These are phyloP conservation scores for Drosophila niveifrons DNA, from an alignment of 2,888 invertebrate genomes.

Conservation along the genomic window DNA sequence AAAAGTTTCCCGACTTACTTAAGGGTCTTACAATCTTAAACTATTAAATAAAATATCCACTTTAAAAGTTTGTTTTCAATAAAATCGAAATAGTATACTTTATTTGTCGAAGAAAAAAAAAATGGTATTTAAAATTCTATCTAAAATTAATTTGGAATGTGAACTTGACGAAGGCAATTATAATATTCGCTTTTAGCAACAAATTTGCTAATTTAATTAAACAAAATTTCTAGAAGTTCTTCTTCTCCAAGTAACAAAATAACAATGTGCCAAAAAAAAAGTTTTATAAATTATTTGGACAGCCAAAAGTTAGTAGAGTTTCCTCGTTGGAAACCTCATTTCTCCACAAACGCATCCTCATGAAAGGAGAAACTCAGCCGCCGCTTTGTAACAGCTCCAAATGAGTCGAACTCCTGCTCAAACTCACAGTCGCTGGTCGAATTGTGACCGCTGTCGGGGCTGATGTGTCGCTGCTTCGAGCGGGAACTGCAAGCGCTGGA, in stretches of 20 bases:
- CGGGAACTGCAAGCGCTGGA: conserved; percentile 11
- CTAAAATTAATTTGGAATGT: conserved; percentile 34
- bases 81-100: conserved; percentile 27
- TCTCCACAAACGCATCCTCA: conserved; percentile 84
- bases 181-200: conserved; percentile 40
- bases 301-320: conserved; percentile 41
- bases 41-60: too few species aligned
- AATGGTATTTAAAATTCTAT: conserved; percentile 4
- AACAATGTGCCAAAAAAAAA: conserved; percentile 30
- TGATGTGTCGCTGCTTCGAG: conserved; percentile 61
- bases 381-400: conserved; percentile 72
- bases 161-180: conserved; percentile 34
- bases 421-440: conserved; percentile 78
- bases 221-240: conserved; percentile 1
- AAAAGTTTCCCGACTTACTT: neutral
- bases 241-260: conserved; percentile 28
- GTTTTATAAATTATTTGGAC: conserved; percentile 19
- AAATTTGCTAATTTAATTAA: conserved; percentile 29
- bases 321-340: neutral
- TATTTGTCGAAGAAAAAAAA: conserved; percentile 49
- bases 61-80: conserved; percentile 4
- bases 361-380: conserved; percentile 86
- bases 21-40: too few species aligned
- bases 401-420: conserved; percentile 29
- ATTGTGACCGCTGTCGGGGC: conserved; percentile 85